Evolutionary conservation across 2,113 vertebrate genomes (phyloP), one percentile per base, ranked within the genome.

Genomic region (Campylorhamphus procurvoides): DNA sequence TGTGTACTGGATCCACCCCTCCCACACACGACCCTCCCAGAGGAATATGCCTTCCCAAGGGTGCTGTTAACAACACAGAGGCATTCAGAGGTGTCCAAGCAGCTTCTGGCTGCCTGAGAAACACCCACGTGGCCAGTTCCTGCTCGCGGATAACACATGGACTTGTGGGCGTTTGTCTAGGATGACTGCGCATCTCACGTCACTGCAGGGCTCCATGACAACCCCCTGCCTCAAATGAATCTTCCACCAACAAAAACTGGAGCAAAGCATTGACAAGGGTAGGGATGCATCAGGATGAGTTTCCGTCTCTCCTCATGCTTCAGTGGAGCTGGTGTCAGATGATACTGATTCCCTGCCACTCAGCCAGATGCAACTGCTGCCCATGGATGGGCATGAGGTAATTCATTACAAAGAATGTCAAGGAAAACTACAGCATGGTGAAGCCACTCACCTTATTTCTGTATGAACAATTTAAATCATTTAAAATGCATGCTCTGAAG

Each of bases 121-220:
- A 27, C 47, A 11, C 19, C 5, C 46, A 60, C 18, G 16, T 4
- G 0, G 18, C 7, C 3, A 4, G 66, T 5, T 18, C 52, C 69
- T 23, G 35, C 42, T 68, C 71, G 47, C n/a, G 8, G 33, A 13
- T 5, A 14, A 46, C 68, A 76, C 31, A 23, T 0, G 1, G 58
- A 60, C 73, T 52, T 72, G 47, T 46, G 31, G 25, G 35, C 7
- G 19, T 42, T 58, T 2, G 0, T 24, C 9, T 12, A 69, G 37
- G 42, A 62, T 1, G 3, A 50, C 39, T 7, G 31, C 1, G 0
- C 44, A 33, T 64, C 52, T 59, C 49, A 27, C 31, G 75, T 28
- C 69, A 40, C 46, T 3, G 0, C 35, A 12, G 18, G 42, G 29
- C 49, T 64, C 24, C 23, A 4, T 0, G 1, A 50, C 1, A 8